Evolutionary conservation across 2,113 vertebrate genomes (phyloP).

Genomic region (Leucopsar rothschildi): DNA sequence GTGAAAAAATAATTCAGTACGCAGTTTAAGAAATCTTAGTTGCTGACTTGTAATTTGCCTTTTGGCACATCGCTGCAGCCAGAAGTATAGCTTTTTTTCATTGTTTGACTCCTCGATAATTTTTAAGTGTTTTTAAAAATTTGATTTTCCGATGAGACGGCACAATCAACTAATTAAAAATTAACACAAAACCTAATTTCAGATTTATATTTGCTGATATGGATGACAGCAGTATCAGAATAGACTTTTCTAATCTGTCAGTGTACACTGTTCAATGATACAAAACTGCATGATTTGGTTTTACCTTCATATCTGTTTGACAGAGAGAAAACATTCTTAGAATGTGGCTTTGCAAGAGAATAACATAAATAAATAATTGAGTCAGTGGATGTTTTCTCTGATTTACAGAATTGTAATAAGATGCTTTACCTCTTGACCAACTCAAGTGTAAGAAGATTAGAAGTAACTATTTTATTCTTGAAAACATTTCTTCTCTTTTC

Average conservation of each 20-base stretch:
- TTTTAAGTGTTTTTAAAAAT: accelerated
- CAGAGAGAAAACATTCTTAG: not conserved
- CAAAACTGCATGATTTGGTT: not conserved
- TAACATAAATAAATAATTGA: not conserved
- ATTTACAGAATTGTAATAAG: not conserved
- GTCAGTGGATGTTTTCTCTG: not conserved
- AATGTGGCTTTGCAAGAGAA: not conserved
- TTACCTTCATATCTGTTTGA: not conserved
- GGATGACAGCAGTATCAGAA: not conserved
- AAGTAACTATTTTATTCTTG: not conserved
- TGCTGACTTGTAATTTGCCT: not conserved
- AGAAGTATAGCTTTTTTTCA: not conserved
- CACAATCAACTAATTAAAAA: not conserved
- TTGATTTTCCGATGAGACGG: not conserved
- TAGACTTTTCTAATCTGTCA: not conserved
- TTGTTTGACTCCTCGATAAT: not conserved
- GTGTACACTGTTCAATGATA: not conserved
- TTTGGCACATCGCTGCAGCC: not conserved
- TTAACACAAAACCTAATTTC: not conserved
- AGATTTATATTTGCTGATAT: not conserved
- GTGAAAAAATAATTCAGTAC: not conserved
- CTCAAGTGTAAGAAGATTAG: not conserved
- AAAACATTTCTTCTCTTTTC: not conserved
- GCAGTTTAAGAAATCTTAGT: not conserved
- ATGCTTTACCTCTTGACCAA: not conserved